Conservation (phyloP, 1,140 invertebrate genomes). For the Eupristina koningsbergeri region DNA sequence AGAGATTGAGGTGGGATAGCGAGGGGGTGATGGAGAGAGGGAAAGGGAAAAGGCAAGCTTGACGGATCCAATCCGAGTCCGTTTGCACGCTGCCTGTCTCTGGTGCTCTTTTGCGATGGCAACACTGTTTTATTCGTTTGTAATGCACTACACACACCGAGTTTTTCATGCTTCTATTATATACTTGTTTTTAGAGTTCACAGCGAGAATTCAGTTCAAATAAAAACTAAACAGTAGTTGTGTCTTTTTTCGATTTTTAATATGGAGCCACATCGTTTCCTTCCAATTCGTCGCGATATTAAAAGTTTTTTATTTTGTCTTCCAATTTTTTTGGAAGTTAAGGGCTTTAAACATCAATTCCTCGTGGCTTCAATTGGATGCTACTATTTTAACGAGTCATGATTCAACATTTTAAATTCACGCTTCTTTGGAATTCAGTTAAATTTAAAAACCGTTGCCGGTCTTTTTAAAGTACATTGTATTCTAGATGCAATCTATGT, state of each 20-base stretch:
- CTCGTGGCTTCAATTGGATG: too few species aligned
- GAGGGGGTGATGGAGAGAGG: not conserved
- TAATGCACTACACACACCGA: conserved; percentile 5
- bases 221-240: not conserved
- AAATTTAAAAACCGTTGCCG: not conserved
- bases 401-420: not conserved
- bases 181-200: not conserved
- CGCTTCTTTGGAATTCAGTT: not conserved
- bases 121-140: conserved; percentile 43
- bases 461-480: not conserved
- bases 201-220: not conserved
- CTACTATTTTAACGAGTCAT: not conserved
- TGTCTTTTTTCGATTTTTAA: not conserved
- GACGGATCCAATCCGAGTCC: conserved; percentile 41
- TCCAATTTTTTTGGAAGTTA: not conserved
- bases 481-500: too few species aligned
- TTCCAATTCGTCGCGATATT: not conserved
- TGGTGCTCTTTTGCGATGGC: conserved; percentile 37
- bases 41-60: conserved; percentile 16
- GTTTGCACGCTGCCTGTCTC: conserved; percentile 31
- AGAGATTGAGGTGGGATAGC: not conserved
- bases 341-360: too few species aligned
- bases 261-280: not conserved
- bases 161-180: conserved; percentile 13
- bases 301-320: too few species aligned